These are phyloP conservation scores for Drosophila ohnishii DNA, from an alignment of 1,140 invertebrate genomes.

Conservation along the genomic window DNA sequence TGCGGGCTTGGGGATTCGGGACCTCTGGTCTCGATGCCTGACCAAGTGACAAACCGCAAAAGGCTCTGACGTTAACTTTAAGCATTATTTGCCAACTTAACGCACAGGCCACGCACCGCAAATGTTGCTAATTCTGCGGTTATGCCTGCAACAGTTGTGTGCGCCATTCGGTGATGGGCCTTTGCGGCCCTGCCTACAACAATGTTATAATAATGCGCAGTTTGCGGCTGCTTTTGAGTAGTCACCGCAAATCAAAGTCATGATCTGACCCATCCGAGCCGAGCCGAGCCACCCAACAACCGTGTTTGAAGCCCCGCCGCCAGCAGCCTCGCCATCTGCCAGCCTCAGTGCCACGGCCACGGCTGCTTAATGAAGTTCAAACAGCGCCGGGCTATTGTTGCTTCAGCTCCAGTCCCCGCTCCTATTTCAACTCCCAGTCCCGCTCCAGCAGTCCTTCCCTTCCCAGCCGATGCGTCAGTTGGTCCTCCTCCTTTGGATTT, in stretches of 20 bases:
- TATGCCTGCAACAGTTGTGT: slow-evolving; percentile 67
- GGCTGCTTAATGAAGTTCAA: slow-evolving; percentile 59
- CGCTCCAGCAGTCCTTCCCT: slow-evolving; percentile 1
- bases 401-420: slow-evolving; percentile 3
- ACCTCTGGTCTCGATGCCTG: slow-evolving; percentile 28
- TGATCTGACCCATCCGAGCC: slow-evolving; percentile 39
- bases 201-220: slow-evolving; percentile 64
- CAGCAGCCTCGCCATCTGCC: slow-evolving; percentile 15
- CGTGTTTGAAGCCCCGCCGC: background rate
- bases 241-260: slow-evolving; percentile 72
- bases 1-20: slow-evolving; percentile 2
- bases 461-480: slow-evolving; percentile 23
- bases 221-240: slow-evolving; percentile 65
- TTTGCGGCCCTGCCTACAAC: slow-evolving; percentile 25
- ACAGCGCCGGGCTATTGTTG: slow-evolving; percentile 53
- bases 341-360: slow-evolving; percentile 27
- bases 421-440: background rate
- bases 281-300: slow-evolving; percentile 4
- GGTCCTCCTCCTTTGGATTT: slow-evolving; percentile 25
- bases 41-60: slow-evolving; percentile 78
- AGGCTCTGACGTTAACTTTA: slow-evolving; percentile 74
- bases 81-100: slow-evolving; percentile 75
- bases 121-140: slow-evolving; percentile 78
- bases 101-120: slow-evolving; percentile 60
- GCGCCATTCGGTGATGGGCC: slow-evolving; percentile 1